phyloP scores from a whole-genome alignment of 2,113 vertebrate species.

The Pedionomus torquatus region DNA sequence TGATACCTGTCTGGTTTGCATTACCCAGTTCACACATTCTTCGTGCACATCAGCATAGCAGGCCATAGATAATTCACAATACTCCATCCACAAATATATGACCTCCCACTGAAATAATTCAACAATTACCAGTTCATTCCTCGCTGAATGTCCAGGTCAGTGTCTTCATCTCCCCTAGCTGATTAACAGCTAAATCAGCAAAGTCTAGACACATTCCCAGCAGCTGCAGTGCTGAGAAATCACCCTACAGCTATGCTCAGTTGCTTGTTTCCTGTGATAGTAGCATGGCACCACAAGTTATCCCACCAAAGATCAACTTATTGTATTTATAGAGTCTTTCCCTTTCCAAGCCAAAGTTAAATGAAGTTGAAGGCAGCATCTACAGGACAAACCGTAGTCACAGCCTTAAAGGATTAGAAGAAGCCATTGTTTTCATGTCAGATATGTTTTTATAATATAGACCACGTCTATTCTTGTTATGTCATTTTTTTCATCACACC shows the following conservation, averaged over 20 bases:
- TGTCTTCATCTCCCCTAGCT: neutral
- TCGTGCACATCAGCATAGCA: neutral
- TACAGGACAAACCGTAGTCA: neutral
- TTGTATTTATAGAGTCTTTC: neutral
- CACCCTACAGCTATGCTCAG: neutral
- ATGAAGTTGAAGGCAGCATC: constrained; percentile 13
- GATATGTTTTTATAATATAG: constrained; percentile 39
- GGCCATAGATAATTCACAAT: neutral
- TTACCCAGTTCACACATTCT: neutral
- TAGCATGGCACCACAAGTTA: neutral
- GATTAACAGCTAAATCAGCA: neutral
- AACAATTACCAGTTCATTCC: neutral
- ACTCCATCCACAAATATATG: neutral
- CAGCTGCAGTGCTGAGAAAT: neutral
- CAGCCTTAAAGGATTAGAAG: neutral
- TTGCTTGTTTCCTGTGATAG: neutral
- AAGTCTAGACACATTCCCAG: neutral
- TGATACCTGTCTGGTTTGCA: neutral
- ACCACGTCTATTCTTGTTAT: constrained; percentile 14
- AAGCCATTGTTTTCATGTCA: constrained; percentile 29
- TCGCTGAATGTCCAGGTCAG: neutral
- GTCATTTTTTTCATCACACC: constrained; percentile 37
- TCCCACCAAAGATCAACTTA: constrained; percentile 4
- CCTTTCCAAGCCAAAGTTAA: neutral
- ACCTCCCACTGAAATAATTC: rapidly evolving